Conservation (phyloP, 2,888 invertebrate genomes). For the Platycheirus rosarum region DNA sequence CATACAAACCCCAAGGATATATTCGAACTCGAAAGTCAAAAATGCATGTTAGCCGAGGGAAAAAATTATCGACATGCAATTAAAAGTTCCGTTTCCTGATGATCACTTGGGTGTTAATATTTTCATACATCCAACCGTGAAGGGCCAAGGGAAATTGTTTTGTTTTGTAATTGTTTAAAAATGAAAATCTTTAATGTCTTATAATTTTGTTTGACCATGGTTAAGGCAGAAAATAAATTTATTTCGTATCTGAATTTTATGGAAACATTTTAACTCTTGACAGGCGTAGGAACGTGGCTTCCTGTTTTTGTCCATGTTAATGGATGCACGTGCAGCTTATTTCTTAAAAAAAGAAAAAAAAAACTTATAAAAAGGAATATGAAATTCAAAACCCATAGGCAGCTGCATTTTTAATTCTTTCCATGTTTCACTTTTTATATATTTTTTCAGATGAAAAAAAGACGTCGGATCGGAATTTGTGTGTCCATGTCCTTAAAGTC, state of each 20-base stretch:
- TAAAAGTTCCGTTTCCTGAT: constrained; percentile 52
- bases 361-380: constrained; percentile 34
- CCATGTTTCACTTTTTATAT: constrained; percentile 59
- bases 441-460: constrained; percentile 21
- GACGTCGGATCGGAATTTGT: constrained; percentile 56
- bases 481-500: constrained; percentile 65
- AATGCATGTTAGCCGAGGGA: constrained; percentile 10
- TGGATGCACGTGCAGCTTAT: constrained; percentile 62
- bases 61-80: constrained; percentile 54
- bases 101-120: too few relatives aligned
- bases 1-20: constrained; percentile 8
- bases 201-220: constrained; percentile 57
- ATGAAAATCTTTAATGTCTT: constrained; percentile 37
- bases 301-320: constrained; percentile 47
- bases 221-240: constrained; percentile 31
- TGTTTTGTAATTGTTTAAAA: constrained; percentile 32
- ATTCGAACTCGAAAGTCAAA: constrained; percentile 38
- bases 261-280: constrained; percentile 53
- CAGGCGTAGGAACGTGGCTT: constrained; percentile 68
- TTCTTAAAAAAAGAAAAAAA: constrained; percentile 15
- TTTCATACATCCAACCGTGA: not conserved
- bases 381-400: constrained; percentile 68
- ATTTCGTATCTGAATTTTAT: constrained; percentile 15
- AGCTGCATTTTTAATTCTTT: constrained; percentile 73
- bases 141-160: constrained; percentile 2